Evolutionary conservation across 2,113 vertebrate genomes (phyloP).

Genomic region (Pseudois nayaur): DNA sequence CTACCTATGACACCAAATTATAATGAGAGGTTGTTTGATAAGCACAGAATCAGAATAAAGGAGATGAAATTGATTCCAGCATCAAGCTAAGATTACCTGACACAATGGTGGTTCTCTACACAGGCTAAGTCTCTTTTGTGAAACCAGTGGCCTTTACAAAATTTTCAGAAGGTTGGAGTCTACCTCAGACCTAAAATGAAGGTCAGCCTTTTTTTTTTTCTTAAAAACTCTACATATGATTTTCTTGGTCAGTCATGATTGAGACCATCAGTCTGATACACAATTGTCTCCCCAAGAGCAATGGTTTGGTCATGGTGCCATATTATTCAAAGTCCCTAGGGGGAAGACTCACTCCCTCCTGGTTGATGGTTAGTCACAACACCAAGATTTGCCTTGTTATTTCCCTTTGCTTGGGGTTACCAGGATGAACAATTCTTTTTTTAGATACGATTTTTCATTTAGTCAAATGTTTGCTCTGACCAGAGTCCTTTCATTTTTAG

Average conservation of each 20-base stretch:
- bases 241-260: neutral
- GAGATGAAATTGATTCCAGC: neutral
- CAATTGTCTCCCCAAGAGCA: neutral
- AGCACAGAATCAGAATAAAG: neutral
- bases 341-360: neutral
- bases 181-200: neutral
- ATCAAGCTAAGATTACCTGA: neutral
- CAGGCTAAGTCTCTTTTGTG: neutral
- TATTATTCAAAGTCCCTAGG: neutral
- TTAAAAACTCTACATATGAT: neutral
- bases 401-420: neutral
- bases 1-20: neutral
- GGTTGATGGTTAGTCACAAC: neutral
- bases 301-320: neutral
- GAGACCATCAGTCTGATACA: neutral
- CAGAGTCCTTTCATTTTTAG: neutral
- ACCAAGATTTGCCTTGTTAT: neutral
- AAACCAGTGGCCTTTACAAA: neutral
- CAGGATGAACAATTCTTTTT: neutral
- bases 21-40: neutral
- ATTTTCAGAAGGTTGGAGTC: neutral
- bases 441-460: constrained; percentile 1
- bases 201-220: neutral
- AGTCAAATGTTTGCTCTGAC: neutral
- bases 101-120: neutral